Base-by-base conservation (phyloP, 1,140 invertebrate species). In the Conus ventricosus region DNA sequence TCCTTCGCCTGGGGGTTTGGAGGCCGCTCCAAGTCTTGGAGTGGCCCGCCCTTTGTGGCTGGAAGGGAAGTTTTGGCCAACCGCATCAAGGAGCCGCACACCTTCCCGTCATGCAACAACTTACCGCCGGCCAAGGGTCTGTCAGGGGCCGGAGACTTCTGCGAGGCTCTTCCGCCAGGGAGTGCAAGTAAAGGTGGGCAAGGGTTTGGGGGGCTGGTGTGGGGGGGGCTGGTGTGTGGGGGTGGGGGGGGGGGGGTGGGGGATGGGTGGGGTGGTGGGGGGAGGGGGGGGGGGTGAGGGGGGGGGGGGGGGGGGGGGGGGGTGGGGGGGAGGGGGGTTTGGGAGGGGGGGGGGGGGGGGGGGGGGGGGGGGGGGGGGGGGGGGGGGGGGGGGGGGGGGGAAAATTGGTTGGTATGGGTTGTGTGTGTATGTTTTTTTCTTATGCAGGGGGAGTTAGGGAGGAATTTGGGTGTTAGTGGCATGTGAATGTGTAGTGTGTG, bases 101-200 rank as follows among this genome's bases (percentile, higher is more conserved):
- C 98, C 8, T 96, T 96, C n/a, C n/a, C 92, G 94, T 95, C 57
- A 94, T 96, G 11, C 96, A 98, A 98, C 97, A 96, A 96, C 71
- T 99, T 99, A 99, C 95, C 99, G 98, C 25, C 96, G 98, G 75
- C 99, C 98, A 27, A 99, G 99, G 1, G 97, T 99, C 20, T 99
- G 99, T 95, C 97, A 99, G 92, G 96, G 97, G 94, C 96, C 98
- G 99, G 95, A 99, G 99, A 95, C 96, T 99, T 91, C 96, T 99
- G 39, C 97, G 98, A 92, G 99, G 99, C 4, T 99, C 82, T 99
- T 99, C 95, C 98, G 99, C 94, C 99, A 99, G 96, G 98, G 99
- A 78, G 95, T 99, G 86, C 99, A 99, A 95, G 99, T 95, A 98
- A 98, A 96, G 96, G 96, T 96, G 20, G 83, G 87, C 23, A n/a